These are phyloP conservation scores for Caenorhabditis tropicalis DNA, from an alignment of 1,140 invertebrate genomes.

Conservation along the genomic window DNA sequence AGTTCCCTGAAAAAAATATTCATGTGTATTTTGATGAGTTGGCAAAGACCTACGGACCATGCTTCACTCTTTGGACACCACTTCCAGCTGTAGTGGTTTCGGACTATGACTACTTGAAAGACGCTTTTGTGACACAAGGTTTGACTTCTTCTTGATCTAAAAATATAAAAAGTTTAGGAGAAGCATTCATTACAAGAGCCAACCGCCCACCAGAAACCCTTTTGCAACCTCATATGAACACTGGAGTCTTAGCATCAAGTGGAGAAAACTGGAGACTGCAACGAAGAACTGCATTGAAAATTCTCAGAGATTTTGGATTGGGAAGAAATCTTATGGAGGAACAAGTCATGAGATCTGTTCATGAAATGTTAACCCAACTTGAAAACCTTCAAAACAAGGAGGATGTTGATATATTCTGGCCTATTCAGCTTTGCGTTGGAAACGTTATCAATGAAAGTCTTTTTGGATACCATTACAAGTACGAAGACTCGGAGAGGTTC, in stretches of 20 bases:
- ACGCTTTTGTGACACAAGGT: conserved; percentile 24
- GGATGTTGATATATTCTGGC: background rate
- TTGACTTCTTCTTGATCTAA: background rate
- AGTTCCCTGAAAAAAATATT: background rate
- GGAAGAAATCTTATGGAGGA: conserved; percentile 35
- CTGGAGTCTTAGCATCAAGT: background rate
- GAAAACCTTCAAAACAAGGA: background rate
- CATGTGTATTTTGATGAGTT: background rate
- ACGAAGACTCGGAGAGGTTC: background rate
- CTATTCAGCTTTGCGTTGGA: background rate
- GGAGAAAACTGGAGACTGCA: background rate
- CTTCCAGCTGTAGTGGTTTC: background rate
- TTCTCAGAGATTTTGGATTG: conserved; percentile 30
- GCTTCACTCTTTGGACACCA: background rate
- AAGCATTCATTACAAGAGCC: background rate
- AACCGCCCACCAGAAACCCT: background rate
- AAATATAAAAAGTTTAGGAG: no score
- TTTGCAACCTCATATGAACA: background rate
- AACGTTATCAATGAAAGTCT: background rate
- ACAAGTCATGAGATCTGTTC: background rate
- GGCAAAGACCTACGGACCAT: conserved; percentile 4
- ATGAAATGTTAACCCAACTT: conserved; percentile 11
- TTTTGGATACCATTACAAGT: background rate
- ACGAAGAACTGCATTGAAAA: conserved; percentile 2
- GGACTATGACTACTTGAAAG: conserved; percentile 13